phyloP scores from a whole-genome alignment of 2,113 vertebrate species.

The Lucifuga dentata region DNA sequence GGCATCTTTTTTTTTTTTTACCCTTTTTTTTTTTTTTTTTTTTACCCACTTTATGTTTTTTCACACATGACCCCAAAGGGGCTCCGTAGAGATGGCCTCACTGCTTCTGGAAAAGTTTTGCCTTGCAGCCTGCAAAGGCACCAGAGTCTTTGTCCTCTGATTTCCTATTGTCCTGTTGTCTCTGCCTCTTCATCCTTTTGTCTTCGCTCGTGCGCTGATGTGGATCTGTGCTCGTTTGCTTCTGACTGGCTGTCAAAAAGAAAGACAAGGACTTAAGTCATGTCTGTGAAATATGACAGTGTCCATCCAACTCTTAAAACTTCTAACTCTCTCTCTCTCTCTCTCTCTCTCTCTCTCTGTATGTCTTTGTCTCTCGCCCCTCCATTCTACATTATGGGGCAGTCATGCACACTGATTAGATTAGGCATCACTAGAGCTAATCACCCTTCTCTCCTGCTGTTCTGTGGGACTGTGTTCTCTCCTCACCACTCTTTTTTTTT shows the following conservation, averaged over 20 bases:
- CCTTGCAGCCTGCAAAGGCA: slow-evolving; percentile 36
- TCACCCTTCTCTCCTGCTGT: slow-evolving; percentile 47
- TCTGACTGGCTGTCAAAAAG: not conserved
- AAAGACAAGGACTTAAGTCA: not conserved
- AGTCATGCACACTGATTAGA: slow-evolving; percentile 80
- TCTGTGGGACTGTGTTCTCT: slow-evolving; percentile 17
- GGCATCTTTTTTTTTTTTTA: too few species aligned
- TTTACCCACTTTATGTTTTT: too few species aligned
- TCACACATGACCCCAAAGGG: too few species aligned
- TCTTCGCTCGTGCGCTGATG: too few species aligned
- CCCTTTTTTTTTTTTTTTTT: too few species aligned
- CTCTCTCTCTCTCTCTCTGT: not conserved
- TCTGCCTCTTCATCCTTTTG: not conserved
- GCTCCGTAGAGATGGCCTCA: slow-evolving; percentile 9
- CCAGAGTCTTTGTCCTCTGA: slow-evolving; percentile 4
- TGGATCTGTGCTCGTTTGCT: too few species aligned
- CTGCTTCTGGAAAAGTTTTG: slow-evolving; percentile 39
- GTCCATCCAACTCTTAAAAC: not conserved
- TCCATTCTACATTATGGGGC: slow-evolving; percentile 22
- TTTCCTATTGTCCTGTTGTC: slow-evolving; percentile 16
- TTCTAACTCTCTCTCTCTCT: not conserved
- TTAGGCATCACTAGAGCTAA: slow-evolving; percentile 66
- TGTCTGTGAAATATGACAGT: slow-evolving; percentile 22
- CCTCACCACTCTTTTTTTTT: slow-evolving; percentile 10
- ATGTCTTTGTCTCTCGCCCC: not conserved